Percentiles rank a stretch among this genome's conserved stretches.
Evolutionary conservation across 2,888 invertebrate genomes (phyloP).

Genomic region (Biston betularia): DNA sequence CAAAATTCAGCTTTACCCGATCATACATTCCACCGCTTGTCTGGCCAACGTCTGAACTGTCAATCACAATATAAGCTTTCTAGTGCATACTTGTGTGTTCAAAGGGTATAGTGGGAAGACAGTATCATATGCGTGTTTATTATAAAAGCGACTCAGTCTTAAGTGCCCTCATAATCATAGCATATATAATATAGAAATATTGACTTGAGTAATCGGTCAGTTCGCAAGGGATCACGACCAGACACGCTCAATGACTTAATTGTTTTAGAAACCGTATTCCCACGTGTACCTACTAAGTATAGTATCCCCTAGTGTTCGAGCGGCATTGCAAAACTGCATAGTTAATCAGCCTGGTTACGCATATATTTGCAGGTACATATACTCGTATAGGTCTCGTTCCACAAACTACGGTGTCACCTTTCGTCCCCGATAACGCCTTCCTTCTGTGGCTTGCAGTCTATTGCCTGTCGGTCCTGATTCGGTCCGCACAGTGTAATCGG

Average conservation of each 20-base stretch:
- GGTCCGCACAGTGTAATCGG: constrained; percentile 74
- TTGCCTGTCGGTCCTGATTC: constrained; percentile 69
- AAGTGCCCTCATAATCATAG: constrained; percentile 35
- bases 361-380: constrained; percentile 46
- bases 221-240: constrained; percentile 44
- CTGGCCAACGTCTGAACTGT: constrained; percentile 63
- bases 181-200: constrained; percentile 6
- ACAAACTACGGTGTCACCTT: constrained; percentile 80
- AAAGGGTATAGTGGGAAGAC: constrained; percentile 52
- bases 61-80: constrained; percentile 73
- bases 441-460: constrained; percentile 79
- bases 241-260: constrained; percentile 36
- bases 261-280: constrained; percentile 39
- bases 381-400: constrained; percentile 66
- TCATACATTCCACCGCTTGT: constrained; percentile 42
- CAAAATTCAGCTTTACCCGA: constrained; percentile 32
- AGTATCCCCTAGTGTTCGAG: constrained; percentile 24
- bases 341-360: constrained; percentile 45
- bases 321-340: constrained; percentile 48
- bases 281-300: constrained; percentile 16
- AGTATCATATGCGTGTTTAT: constrained; percentile 42
- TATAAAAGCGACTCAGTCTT: constrained; percentile 41
- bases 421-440: constrained; percentile 79
- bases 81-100: constrained; percentile 50
- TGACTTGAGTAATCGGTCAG: constrained; percentile 41